phyloP scores from a whole-genome alignment of 2,797 vertebrate species.

The Chaenodraco wilsoni region DNA sequence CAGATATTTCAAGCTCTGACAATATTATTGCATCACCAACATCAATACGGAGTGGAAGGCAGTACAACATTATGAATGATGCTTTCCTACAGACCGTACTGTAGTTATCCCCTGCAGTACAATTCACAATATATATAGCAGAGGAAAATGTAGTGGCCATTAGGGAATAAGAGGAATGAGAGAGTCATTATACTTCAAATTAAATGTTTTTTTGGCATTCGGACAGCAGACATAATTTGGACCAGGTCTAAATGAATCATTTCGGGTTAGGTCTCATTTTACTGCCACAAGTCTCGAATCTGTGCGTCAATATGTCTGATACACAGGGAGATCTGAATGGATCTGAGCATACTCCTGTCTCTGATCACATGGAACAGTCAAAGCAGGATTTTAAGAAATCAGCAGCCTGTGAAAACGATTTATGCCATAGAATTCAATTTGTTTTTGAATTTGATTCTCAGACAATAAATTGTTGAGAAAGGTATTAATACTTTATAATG shows the following conservation, averaged over 20 bases:
- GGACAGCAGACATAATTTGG: not conserved
- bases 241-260: not conserved
- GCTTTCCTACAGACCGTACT: not conserved
- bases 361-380: not conserved
- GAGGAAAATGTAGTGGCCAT: slow-evolving; percentile 24
- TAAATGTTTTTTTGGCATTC: not conserved
- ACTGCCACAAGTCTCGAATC: not conserved
- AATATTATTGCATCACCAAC: slow-evolving; percentile 69
- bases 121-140: slow-evolving; percentile 24
- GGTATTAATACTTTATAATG: not conserved
- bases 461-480: not conserved
- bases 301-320: not conserved
- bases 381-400: not conserved
- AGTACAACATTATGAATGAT: slow-evolving; percentile 37
- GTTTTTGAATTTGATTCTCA: not conserved
- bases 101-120: slow-evolving; percentile 12
- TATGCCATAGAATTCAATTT: not conserved
- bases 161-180: slow-evolving; percentile 11
- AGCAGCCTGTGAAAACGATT: not conserved
- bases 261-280: slow-evolving; percentile 4
- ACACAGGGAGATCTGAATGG: not conserved
- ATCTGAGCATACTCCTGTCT: not conserved
- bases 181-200: not conserved
- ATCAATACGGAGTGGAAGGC: slow-evolving; percentile 39
- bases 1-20: slow-evolving; percentile 73